Conservation (phyloP, 1,140 invertebrate genomes). For the Forficula auricularia region DNA sequence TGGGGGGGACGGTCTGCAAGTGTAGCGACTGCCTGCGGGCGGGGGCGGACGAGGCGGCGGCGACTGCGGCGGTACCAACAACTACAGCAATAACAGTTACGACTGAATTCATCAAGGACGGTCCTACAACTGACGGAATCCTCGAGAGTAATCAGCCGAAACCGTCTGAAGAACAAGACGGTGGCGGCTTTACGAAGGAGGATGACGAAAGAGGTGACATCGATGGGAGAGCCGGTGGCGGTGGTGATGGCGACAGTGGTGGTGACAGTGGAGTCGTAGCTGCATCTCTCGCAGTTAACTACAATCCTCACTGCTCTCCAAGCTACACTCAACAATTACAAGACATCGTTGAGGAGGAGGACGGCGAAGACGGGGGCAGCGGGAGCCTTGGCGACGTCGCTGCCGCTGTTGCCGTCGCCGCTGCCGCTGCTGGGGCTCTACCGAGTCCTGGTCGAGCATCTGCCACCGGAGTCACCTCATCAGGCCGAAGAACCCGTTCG, state of each 20-base stretch:
- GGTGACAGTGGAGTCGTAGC: neutral
- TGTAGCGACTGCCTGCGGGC: conserved; percentile 4
- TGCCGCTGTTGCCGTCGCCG: neutral
- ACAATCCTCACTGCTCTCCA: neutral
- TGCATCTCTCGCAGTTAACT: neutral
- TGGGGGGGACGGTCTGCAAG: conserved; percentile 12
- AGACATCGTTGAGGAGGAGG: conserved; percentile 35
- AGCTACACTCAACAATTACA: conserved; percentile 23
- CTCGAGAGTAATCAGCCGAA: too few relatives aligned
- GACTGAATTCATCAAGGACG: too few relatives aligned
- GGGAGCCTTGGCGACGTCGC: neutral
- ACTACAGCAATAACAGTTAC: too few relatives aligned
- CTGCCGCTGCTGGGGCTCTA: conserved; percentile 3
- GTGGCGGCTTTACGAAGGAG: conserved; percentile 4
- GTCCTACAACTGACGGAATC: too few relatives aligned
- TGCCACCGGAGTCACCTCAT: conserved; percentile 15
- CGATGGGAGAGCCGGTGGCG: neutral
- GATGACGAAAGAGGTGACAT: neutral
- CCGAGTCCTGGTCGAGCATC: neutral
- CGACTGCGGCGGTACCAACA: too few relatives aligned
- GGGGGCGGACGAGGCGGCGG: too few relatives aligned
- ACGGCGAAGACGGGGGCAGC: conserved; percentile 15
- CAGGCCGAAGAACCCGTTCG: conserved; percentile 26
- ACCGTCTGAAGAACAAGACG: too few relatives aligned
- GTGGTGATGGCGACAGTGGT: neutral